A percentile compares a stretch with the other conserved stretches of the same genome.
These are phyloP conservation scores for Lasiurus cinereus DNA, from an alignment of 2,113 vertebrate genomes.

Conservation along the genomic window DNA sequence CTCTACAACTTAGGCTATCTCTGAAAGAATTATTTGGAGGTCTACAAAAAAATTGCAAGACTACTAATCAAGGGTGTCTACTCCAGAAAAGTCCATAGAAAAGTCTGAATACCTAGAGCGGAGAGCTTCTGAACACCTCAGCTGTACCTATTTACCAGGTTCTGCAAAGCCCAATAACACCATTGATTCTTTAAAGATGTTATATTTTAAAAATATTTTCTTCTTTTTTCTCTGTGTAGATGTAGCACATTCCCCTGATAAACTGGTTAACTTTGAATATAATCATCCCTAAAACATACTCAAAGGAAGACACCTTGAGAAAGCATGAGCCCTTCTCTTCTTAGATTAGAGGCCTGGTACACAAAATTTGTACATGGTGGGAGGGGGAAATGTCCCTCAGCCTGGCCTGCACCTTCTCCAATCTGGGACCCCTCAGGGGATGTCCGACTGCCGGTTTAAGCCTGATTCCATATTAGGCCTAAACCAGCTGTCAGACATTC, in stretches of 20 bases:
- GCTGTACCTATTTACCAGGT: not conserved
- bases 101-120: not conserved
- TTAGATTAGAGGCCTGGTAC: not conserved
- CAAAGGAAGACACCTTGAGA: constrained; percentile 31
- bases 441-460: too few species aligned
- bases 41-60: not conserved
- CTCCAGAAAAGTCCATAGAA: not conserved
- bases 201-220: not conserved
- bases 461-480: too few species aligned
- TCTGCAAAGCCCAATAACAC: not conserved
- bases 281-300: constrained; percentile 7
- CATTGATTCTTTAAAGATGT: not conserved
- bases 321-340: constrained; percentile 27
- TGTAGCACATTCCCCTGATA: not conserved
- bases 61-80: not conserved
- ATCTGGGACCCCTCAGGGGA: too few species aligned
- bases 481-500: too few species aligned
- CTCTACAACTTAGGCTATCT: not conserved
- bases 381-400: too few species aligned
- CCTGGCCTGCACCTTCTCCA: too few species aligned
- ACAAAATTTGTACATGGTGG: too few species aligned
- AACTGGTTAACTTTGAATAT: constrained; percentile 34
- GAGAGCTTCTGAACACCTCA: not conserved
- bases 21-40: not conserved
- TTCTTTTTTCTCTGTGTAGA: not conserved